phyloP scores from a whole-genome alignment of 2,113 vertebrate species.

The Probosciger aterrimus region DNA sequence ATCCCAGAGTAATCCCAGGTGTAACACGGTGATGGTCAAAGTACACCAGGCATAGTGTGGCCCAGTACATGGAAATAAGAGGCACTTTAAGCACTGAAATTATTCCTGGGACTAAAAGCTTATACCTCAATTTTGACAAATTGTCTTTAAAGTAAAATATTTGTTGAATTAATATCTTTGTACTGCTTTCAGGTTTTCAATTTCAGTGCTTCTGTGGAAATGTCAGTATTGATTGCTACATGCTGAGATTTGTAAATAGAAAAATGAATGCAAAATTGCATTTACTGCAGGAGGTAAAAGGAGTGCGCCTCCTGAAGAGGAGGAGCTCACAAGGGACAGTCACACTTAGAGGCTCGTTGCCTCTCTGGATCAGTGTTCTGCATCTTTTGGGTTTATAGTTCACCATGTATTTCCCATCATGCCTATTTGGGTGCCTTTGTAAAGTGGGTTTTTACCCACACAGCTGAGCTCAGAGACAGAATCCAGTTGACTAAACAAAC shows the following conservation, averaged over 20 bases:
- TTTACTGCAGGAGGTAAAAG: background rate
- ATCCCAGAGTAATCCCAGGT: background rate
- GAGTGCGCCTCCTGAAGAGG: background rate
- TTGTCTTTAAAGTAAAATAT: background rate
- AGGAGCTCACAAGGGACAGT: background rate
- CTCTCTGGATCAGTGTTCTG: background rate
- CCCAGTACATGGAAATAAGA: background rate
- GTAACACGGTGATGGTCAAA: background rate
- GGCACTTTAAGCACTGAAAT: background rate
- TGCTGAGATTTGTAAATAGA: background rate
- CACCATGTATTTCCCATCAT: accelerated
- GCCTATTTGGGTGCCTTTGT: background rate
- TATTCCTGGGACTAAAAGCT: background rate
- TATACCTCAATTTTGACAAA: background rate
- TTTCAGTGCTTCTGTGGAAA: background rate
- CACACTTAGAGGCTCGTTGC: background rate
- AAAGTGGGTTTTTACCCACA: background rate
- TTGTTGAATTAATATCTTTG: background rate
- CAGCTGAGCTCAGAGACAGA: background rate
- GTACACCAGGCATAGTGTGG: background rate
- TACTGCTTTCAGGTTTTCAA: background rate
- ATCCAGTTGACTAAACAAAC: background rate
- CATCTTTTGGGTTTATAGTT: background rate
- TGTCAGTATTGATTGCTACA: background rate
- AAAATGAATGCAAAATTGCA: background rate